These are phyloP conservation scores for Lepidocolaptes lacrymiger DNA, from an alignment of 2,797 vertebrate species.

Conservation along the genomic window DNA sequence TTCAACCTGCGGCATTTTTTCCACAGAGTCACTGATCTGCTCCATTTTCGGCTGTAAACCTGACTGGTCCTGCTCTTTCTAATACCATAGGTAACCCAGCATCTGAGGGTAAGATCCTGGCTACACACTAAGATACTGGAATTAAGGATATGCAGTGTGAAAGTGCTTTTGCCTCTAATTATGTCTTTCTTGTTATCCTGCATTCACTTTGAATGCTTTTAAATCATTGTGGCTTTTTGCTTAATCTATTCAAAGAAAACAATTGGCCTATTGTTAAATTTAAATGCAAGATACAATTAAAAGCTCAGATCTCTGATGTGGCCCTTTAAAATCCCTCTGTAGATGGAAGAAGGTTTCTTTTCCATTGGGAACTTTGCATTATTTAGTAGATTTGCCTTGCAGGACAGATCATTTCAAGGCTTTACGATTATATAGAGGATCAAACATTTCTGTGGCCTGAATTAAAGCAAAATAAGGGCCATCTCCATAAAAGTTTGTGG, in stretches of 20 bases:
- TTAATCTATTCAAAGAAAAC: background rate
- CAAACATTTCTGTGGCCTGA: conserved; percentile 49
- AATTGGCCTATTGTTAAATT: background rate
- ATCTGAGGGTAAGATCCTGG: background rate
- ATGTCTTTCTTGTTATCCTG: background rate
- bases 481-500: background rate
- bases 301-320: conserved; percentile 30
- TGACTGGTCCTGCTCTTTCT: background rate
- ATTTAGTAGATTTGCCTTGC: conserved; percentile 66
- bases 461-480: conserved; percentile 39
- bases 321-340: conserved; percentile 28
- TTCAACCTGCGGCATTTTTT: background rate
- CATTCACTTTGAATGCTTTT: background rate
- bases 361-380: conserved; percentile 49
- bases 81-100: background rate
- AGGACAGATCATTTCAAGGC: conserved; percentile 47
- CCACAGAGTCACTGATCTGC: background rate
- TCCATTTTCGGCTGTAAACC: background rate
- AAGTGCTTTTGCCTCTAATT: background rate
- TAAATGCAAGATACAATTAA: conserved; percentile 42
- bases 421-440: conserved; percentile 25
- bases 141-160: background rate
- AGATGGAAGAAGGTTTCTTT: conserved; percentile 50
- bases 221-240: background rate
- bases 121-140: background rate